phyloP scores from a whole-genome alignment of 2,888 invertebrate genomes.

The Sacculina carcini region DNA sequence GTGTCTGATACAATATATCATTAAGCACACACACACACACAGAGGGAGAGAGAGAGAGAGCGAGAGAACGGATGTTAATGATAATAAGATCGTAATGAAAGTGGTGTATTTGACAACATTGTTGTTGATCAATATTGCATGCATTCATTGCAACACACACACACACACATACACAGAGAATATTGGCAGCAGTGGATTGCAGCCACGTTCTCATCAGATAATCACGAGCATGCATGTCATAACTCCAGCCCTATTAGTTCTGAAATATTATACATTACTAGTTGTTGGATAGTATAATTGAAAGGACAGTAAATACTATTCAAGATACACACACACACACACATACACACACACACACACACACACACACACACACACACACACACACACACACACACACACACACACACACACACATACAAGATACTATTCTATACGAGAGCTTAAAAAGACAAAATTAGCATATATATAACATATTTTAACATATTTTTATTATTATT shows the following conservation, averaged over 20 bases:
- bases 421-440: too few species aligned
- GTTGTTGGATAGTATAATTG: background rate
- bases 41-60: background rate
- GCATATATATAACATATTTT: too few species aligned
- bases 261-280: background rate
- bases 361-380: slow-evolving; percentile 5
- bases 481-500: too few species aligned
- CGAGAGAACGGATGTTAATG: background rate
- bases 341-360: slow-evolving; percentile 1
- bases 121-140: background rate
- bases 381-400: background rate
- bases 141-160: too few species aligned
- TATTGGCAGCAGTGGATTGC: background rate
- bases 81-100: too few species aligned
- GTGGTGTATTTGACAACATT: too few species aligned
- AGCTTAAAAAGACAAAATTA: too few species aligned
- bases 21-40: too few species aligned
- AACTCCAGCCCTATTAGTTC: background rate
- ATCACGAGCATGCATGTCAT: background rate
- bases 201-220: background rate
- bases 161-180: background rate
- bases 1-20: too few species aligned
- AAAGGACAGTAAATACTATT: background rate
- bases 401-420: background rate
- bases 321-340: background rate